Evolutionary conservation across 2,113 vertebrate genomes (phyloP).

Genomic region (Alectura lathami): DNA sequence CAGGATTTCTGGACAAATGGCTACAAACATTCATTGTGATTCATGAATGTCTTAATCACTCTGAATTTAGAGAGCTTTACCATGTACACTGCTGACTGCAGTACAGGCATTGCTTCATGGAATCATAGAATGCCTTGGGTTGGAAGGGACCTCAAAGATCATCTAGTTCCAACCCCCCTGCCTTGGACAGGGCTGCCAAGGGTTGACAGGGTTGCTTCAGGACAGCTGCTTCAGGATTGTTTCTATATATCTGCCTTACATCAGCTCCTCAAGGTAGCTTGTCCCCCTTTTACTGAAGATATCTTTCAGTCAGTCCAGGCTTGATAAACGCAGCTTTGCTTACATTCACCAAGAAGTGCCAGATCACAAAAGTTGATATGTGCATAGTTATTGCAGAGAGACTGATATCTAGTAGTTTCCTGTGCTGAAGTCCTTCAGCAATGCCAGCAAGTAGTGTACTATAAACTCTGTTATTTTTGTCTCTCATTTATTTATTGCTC

Average conservation of each 20-base stretch:
- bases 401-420: conserved; percentile 6
- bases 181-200: too few relatives aligned
- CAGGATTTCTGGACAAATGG: background rate
- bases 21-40: background rate
- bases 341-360: background rate
- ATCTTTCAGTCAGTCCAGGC: background rate
- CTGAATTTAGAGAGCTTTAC: background rate
- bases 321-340: conserved; percentile 20
- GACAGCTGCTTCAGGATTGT: background rate
- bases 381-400: background rate
- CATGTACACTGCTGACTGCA: background rate
- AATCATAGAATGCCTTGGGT: too few relatives aligned
- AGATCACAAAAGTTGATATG: background rate
- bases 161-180: too few relatives aligned
- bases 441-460: background rate
- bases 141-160: too few relatives aligned
- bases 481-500: background rate
- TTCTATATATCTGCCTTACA: background rate
- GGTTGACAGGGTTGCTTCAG: too few relatives aligned
- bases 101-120: background rate
- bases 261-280: background rate
- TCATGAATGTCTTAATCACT: background rate
- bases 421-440: background rate
- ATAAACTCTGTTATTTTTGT: background rate
- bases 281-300: background rate